Evolutionary conservation across 2,113 vertebrate genomes (phyloP).

Genomic region (Myocastor coypus): DNA sequence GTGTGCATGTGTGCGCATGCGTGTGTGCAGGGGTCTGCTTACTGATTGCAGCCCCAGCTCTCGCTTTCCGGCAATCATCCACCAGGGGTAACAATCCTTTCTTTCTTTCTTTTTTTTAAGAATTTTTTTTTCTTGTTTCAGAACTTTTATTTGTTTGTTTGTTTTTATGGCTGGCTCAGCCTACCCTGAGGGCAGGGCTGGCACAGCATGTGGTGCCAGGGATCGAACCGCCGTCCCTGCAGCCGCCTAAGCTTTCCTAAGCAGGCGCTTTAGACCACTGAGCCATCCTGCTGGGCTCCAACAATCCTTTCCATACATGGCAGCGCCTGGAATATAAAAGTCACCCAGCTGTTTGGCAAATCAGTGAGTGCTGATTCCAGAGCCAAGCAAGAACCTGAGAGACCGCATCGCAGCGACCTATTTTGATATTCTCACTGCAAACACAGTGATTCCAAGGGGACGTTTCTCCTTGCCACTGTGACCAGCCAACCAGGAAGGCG

Average conservation of each 20-base stretch:
- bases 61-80: not conserved
- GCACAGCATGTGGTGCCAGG: too few relatives aligned
- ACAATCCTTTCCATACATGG: not conserved
- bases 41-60: not conserved
- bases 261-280: too few relatives aligned
- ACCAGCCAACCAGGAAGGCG: not conserved
- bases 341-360: not conserved
- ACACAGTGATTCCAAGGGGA: not conserved
- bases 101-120: too few relatives aligned
- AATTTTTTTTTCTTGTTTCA: too few relatives aligned
- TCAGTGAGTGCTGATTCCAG: not conserved
- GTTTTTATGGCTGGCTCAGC: too few relatives aligned
- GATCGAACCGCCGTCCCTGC: too few relatives aligned
- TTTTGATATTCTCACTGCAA: not conserved
- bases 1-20: not conserved
- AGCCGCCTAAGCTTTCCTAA: too few relatives aligned
- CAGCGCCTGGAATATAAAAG: not conserved
- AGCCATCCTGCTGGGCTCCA: too few relatives aligned
- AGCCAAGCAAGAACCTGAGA: constrained; percentile 2
- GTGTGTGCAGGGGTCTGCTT: not conserved
- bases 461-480: not conserved
- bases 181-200: too few relatives aligned
- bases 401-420: not conserved
- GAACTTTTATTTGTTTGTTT: too few relatives aligned
- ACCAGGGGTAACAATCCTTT: not conserved